Conservation (phyloP, 2,888 invertebrate species). For the Lochmaea capreae region DNA sequence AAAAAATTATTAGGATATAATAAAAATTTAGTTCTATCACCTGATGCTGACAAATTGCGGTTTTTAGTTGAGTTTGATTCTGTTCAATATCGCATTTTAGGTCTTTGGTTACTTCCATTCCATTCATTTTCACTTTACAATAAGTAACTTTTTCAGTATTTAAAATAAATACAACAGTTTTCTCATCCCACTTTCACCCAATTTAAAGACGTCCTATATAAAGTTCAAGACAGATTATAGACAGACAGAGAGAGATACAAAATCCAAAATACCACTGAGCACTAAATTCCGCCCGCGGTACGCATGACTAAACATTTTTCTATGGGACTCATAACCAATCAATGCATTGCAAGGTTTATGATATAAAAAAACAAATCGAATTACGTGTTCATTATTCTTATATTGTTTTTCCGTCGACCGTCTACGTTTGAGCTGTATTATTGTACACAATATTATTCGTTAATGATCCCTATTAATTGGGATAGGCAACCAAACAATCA, state of each 20-base stretch:
- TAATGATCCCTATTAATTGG: too few species aligned
- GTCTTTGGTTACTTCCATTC: conserved; percentile 62
- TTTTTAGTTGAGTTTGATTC: conserved; percentile 63
- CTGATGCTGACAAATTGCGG: conserved; percentile 65
- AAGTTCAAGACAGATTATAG: not conserved
- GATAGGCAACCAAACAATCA: too few species aligned
- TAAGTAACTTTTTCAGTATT: not conserved
- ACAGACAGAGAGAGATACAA: not conserved
- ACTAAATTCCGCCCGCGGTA: too few species aligned
- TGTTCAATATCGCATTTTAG: conserved; percentile 61
- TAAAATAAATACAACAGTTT: not conserved
- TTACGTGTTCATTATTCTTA: too few species aligned
- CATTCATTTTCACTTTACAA: conserved; percentile 52
- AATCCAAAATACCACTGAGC: too few species aligned
- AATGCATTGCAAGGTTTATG: too few species aligned
- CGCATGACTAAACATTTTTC: too few species aligned
- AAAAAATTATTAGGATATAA: conserved; percentile 48
- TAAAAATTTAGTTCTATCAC: conserved; percentile 57
- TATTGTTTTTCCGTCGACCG: too few species aligned
- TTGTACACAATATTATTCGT: too few species aligned
- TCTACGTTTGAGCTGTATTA: too few species aligned
- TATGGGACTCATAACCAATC: too few species aligned
- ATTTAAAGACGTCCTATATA: not conserved
- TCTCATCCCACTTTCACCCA: not conserved
- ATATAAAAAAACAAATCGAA: too few species aligned